phyloP scores from a whole-genome alignment of 2,113 vertebrate species.

The Papio anubis region DNA sequence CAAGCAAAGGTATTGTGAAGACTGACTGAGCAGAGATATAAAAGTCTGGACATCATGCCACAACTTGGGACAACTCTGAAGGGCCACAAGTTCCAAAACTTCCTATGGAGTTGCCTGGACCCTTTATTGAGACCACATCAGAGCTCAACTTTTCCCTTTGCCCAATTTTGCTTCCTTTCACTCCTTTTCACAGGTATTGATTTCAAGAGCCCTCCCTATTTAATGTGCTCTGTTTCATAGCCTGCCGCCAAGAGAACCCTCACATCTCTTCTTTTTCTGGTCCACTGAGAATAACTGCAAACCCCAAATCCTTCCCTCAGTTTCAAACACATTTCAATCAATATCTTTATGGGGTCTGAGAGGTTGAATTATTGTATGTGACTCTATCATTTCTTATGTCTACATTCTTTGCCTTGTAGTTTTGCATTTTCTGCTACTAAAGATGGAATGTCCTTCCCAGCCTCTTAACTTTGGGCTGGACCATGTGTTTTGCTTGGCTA shows the following conservation, averaged over 20 bases:
- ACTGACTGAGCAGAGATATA: background rate
- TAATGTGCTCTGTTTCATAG: background rate
- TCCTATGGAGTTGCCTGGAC: background rate
- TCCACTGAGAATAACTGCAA: background rate
- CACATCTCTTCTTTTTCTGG: background rate
- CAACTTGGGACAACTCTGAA: background rate
- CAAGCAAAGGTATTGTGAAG: background rate
- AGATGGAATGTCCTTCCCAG: background rate
- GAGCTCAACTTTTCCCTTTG: background rate
- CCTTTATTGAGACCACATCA: background rate
- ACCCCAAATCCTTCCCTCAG: background rate
- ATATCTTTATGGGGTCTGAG: background rate
- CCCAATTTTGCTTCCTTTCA: background rate
- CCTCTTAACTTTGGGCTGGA: background rate
- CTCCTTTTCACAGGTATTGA: background rate
- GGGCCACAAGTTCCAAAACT: background rate
- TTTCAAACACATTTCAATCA: slow-evolving; percentile 7
- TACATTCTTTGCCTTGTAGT: background rate
- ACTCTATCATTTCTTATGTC: background rate
- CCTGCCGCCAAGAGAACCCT: background rate
- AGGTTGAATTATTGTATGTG: background rate
- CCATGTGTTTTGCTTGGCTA: background rate
- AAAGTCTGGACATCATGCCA: background rate
- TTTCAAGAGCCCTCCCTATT: background rate
- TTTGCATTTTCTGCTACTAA: background rate